Percentiles rank a stretch among this genome's conserved stretches.
Conservation (phyloP, 2,797 vertebrate genomes). For the Onychomys leucogaster region DNA sequence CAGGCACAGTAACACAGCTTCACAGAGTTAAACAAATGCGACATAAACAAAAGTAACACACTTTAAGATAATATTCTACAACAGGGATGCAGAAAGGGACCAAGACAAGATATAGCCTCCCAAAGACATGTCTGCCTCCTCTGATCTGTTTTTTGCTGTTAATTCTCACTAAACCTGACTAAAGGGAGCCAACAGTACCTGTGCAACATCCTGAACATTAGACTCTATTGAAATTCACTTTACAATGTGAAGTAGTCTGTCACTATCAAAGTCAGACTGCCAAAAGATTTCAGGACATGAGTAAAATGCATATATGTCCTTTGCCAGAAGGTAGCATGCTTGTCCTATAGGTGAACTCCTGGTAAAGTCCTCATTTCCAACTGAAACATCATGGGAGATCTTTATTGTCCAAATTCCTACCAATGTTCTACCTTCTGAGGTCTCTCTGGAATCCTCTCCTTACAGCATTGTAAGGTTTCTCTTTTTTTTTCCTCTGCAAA, state of each 20-base stretch:
- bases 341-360: background rate
- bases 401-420: background rate
- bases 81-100: background rate
- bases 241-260: background rate
- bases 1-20: no score
- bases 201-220: background rate
- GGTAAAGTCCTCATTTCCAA: background rate
- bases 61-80: no score
- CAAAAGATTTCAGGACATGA: background rate
- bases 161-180: background rate
- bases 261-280: background rate
- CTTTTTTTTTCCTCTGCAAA: background rate
- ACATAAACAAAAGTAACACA: no score
- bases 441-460: background rate
- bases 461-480: background rate
- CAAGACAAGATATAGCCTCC: background rate
- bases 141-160: background rate
- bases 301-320: background rate
- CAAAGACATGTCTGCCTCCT: background rate
- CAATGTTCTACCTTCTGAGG: background rate
- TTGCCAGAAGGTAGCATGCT: background rate
- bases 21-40: no score
- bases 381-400: background rate
- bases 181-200: background rate
- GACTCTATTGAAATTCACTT: background rate